Conservation (phyloP, 2,888 invertebrate species). For the Atherix ibis region DNA sequence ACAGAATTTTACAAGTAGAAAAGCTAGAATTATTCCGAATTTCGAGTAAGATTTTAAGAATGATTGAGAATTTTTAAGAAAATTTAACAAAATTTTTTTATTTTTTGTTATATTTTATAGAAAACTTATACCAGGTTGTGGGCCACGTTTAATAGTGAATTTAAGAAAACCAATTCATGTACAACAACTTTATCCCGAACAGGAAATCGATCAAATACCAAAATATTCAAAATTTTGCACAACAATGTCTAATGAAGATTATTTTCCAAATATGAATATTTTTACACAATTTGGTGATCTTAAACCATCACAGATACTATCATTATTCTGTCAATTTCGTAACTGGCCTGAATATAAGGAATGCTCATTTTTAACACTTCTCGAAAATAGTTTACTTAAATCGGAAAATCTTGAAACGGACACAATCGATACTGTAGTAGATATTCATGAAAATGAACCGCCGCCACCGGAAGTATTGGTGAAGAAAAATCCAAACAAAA, state of each 20-base stretch:
- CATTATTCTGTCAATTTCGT: conserved; percentile 43
- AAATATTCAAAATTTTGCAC: conserved; percentile 19
- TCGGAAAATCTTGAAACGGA: conserved; percentile 30
- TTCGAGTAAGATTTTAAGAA: conserved; percentile 46
- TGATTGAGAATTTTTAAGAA: neutral
- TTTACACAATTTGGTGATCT: conserved; percentile 58
- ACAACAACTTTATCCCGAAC: conserved; percentile 11
- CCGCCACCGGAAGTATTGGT: too few species aligned
- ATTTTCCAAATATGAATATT: conserved; percentile 43
- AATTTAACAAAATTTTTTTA: conserved; percentile 2
- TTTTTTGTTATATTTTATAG: conserved; percentile 24
- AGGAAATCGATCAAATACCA: conserved; percentile 18
- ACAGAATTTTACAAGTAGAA: conserved; percentile 43
- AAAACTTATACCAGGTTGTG: conserved; percentile 59
- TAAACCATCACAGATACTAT: conserved; percentile 42
- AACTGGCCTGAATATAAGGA: conserved; percentile 47
- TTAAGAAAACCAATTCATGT: conserved; percentile 7
- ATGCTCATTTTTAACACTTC: conserved; percentile 45
- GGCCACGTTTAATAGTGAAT: conserved; percentile 41
- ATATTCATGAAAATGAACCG: conserved; percentile 2
- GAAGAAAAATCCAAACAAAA: too few species aligned
- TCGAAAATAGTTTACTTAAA: conserved; percentile 44
- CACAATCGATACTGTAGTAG: conserved; percentile 5
- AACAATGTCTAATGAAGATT: conserved; percentile 21
- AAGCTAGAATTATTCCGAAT: conserved; percentile 47